These are phyloP conservation scores for Uria aalge DNA, from an alignment of 2,113 vertebrate species.

Conservation along the genomic window DNA sequence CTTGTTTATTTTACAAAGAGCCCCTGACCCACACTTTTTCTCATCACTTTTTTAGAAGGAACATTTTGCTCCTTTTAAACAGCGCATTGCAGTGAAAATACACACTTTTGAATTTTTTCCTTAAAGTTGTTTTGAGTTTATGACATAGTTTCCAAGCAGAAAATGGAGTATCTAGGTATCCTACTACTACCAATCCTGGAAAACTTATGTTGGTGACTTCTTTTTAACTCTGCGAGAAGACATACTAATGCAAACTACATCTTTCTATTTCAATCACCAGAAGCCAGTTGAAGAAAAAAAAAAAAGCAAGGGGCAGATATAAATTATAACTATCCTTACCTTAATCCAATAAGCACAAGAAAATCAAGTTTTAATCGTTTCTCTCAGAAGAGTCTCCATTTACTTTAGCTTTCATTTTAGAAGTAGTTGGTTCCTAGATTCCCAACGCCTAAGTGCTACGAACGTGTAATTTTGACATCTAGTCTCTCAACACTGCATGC, in stretches of 20 bases:
- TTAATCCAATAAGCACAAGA: conserved; percentile 19
- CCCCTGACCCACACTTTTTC: conserved; percentile 71
- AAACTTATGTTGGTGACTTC: neutral
- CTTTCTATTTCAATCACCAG: neutral
- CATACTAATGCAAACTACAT: neutral
- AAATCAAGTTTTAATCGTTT: neutral
- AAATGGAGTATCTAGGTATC: neutral
- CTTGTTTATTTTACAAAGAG: conserved; percentile 79
- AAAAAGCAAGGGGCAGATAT: neutral
- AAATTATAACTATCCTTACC: conserved; percentile 35
- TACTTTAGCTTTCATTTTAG: conserved; percentile 28
- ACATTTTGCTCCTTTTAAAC: conserved; percentile 38
- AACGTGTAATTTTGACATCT: conserved; percentile 56
- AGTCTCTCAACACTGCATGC: conserved; percentile 38
- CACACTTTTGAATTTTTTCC: neutral
- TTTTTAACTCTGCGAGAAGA: neutral
- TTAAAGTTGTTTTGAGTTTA: conserved; percentile 18
- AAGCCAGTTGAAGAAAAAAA: neutral
- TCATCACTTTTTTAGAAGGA: conserved; percentile 1
- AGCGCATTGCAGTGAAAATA: conserved; percentile 19
- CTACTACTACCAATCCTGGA: neutral
- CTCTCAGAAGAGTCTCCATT: neutral
- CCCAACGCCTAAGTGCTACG: neutral
- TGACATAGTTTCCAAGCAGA: conserved; percentile 24
- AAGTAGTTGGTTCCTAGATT: neutral